Percentiles rank a stretch among this genome's conserved stretches.
phyloP scores from a whole-genome alignment of 2,113 vertebrate species.

The Sturnira hondurensis region DNA sequence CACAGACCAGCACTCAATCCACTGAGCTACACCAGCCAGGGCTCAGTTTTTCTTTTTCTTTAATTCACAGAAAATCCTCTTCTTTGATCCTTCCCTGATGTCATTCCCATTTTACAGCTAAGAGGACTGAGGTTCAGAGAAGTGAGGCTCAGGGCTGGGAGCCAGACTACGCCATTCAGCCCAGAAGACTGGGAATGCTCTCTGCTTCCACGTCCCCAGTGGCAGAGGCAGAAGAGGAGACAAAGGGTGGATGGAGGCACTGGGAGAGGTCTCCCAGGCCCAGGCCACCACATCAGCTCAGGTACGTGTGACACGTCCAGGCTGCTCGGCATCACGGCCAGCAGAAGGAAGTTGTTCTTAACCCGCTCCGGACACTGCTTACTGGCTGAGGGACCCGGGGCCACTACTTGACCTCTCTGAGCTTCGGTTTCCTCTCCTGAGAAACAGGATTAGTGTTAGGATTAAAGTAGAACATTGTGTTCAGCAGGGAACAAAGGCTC shows the following conservation, averaged over 20 bases:
- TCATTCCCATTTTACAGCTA: not conserved
- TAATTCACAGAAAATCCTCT: not conserved
- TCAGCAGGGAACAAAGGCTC: not conserved
- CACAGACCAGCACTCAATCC: too few species aligned
- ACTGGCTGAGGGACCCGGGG: not conserved
- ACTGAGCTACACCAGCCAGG: too few species aligned
- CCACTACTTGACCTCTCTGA: not conserved
- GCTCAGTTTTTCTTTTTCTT: not conserved
- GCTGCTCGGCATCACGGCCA: not conserved
- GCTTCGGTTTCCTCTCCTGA: not conserved
- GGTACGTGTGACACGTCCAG: not conserved
- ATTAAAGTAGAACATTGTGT: not conserved
- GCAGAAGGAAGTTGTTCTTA: not conserved
- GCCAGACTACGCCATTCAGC: not conserved
- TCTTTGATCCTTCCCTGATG: not conserved
- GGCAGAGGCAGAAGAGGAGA: not conserved
- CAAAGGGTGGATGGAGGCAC: not conserved
- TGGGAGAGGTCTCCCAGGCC: fast-evolving
- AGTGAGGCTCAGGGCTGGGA: not conserved
- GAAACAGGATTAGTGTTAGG: not conserved
- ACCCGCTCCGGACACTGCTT: not conserved
- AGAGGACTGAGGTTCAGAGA: not conserved
- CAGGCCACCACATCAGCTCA: fast-evolving
- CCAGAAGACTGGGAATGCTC: not conserved
- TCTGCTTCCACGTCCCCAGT: not conserved